These are phyloP conservation scores for Cydia strobilella DNA, from an alignment of 1,140 invertebrate species.

Conservation along the genomic window DNA sequence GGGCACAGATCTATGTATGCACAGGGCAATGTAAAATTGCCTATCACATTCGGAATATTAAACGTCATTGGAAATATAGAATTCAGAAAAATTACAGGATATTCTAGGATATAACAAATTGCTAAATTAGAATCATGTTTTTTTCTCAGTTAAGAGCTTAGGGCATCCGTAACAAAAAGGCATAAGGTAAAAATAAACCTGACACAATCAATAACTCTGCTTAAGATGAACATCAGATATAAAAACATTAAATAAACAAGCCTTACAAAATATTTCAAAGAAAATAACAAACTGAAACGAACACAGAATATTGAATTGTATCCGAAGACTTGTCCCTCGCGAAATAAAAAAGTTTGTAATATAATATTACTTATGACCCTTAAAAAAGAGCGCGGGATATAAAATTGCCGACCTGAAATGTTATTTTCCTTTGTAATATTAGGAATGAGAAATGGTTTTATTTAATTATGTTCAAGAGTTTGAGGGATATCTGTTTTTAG, in stretches of 20 bases:
- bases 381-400: neutral
- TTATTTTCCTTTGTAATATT: neutral
- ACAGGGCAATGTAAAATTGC: no score
- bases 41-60: no score
- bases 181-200: no score
- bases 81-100: no score
- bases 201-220: no score
- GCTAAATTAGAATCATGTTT: no score
- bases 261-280: neutral
- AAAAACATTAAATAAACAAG: neutral
- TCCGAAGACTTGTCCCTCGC: neutral
- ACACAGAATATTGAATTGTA: neutral
- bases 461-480: neutral
- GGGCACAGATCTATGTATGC: no score
- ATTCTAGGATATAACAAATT: no score
- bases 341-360: slow-evolving; percentile 8
- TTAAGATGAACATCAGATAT: neutral
- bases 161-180: no score
- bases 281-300: neutral
- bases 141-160: no score
- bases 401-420: neutral
- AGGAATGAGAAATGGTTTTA: neutral
- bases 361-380: slow-evolving; percentile 3
- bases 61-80: no score
- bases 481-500: neutral